Evolutionary conservation across 2,797 vertebrate genomes (phyloP).

Genomic region (Anniella stebbinsi): DNA sequence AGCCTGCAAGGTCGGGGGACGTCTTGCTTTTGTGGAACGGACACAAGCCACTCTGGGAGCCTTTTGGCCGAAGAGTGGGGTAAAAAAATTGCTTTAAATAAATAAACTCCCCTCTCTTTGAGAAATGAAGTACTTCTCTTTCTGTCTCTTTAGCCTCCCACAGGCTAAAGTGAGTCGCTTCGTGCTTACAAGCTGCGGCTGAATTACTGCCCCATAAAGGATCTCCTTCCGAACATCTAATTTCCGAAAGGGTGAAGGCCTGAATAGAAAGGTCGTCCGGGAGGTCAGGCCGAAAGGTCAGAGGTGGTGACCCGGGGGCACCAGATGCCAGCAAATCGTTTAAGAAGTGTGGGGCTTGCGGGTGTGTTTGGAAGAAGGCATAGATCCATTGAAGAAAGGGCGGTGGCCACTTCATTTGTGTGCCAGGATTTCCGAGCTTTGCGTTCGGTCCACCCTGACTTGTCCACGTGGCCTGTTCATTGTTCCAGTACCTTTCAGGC

Average conservation of each 20-base stretch:
- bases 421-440: no score
- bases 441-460: no score
- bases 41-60: no score
- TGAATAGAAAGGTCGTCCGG: conserved; percentile 32
- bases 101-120: neutral
- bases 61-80: no score
- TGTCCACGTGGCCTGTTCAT: neutral
- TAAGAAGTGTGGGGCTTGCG: neutral
- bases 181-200: neutral
- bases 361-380: neutral
- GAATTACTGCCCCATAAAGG: neutral
- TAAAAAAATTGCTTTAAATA: no score
- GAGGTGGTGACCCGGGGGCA: conserved; percentile 18
- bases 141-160: neutral
- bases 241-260: conserved; percentile 28
- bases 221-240: conserved; percentile 23
- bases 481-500: neutral
- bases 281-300: conserved; percentile 52
- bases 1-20: no score
- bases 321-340: conserved; percentile 40
- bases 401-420: no score
- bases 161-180: neutral
- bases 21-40: no score
- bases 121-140: neutral
- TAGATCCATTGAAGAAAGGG: no score